Evolutionary conservation across 2,113 vertebrate species (phyloP).

Genomic region (Pomatostomus ruficeps): DNA sequence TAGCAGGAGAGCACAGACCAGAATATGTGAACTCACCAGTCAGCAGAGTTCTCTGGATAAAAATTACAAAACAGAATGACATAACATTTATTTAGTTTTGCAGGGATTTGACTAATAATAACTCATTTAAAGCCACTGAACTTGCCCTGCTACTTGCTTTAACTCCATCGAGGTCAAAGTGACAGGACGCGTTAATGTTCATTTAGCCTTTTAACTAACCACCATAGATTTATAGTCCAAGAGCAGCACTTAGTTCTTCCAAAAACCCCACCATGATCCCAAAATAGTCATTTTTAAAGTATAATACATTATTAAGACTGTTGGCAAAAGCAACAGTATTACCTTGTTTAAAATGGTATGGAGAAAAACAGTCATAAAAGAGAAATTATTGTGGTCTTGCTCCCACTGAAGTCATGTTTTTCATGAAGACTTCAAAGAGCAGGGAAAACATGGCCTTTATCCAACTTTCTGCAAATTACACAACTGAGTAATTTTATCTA

Average conservation of each 20-base stretch:
- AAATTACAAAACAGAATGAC: not conserved
- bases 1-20: not conserved
- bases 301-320: not conserved
- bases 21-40: not conserved
- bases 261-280: not conserved
- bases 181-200: not conserved
- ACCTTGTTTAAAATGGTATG: not conserved
- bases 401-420: not conserved
- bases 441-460: not conserved
- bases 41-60: not conserved
- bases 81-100: not conserved
- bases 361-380: not conserved
- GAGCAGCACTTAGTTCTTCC: not conserved
- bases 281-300: not conserved
- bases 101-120: not conserved
- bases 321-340: not conserved
- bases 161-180: not conserved
- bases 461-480: not conserved
- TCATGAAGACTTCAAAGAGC: not conserved
- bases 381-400: not conserved
- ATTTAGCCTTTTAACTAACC: slow-evolving; percentile 20
- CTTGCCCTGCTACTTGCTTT: not conserved
- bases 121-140: not conserved
- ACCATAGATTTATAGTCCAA: not conserved
- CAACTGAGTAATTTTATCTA: not conserved